These are phyloP conservation scores for Eurosta solidaginis DNA, from an alignment of 1,140 invertebrate species.

Conservation along the genomic window DNA sequence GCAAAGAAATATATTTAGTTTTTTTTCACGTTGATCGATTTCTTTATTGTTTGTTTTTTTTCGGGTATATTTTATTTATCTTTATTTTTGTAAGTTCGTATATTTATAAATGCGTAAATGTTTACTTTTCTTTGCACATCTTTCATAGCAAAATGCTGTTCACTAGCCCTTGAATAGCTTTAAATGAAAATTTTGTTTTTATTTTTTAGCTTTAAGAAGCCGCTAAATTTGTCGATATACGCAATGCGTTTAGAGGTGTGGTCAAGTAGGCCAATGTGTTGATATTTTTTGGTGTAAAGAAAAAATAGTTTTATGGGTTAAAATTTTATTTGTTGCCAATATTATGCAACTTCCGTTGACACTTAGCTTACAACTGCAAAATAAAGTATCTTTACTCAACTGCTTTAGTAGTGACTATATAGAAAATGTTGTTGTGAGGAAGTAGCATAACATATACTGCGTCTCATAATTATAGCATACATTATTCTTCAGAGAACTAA, in stretches of 20 bases:
- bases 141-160: background rate
- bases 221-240: background rate
- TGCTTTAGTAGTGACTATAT: too few species aligned
- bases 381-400: too few species aligned
- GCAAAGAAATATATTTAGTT: background rate
- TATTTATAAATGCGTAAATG: background rate
- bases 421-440: too few species aligned
- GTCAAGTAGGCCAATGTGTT: too few species aligned
- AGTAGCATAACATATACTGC: too few species aligned
- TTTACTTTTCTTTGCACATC: background rate
- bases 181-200: slow-evolving; percentile 9
- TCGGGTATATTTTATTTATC: background rate
- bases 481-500: too few species aligned
- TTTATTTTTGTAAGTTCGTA: background rate
- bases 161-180: background rate
- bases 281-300: too few species aligned
- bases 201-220: background rate
- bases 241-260: background rate
- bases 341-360: too few species aligned
- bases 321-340: too few species aligned
- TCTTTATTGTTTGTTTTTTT: slow-evolving; percentile 7
- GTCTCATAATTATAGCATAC: too few species aligned
- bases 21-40: slow-evolving; percentile 11
- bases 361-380: too few species aligned
- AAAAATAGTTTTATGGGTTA: too few species aligned